These are phyloP conservation scores for Pseudois nayaur DNA, from an alignment of 2,113 vertebrate species.

Conservation along the genomic window DNA sequence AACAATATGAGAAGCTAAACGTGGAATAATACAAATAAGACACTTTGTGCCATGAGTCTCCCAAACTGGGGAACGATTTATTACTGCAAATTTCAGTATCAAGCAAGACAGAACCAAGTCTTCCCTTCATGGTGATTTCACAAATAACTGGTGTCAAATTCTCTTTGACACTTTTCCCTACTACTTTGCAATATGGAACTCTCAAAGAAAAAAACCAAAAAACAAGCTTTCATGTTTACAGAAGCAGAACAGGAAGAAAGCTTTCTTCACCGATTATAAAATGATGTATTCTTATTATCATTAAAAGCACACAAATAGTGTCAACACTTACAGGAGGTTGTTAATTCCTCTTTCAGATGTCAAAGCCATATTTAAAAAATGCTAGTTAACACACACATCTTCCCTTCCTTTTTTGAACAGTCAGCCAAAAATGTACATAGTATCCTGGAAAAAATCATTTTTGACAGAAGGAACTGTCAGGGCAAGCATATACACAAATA, in stretches of 20 bases:
- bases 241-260: slow-evolving; percentile 17
- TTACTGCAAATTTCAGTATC: not conserved
- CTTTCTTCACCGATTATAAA: not conserved
- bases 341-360: not conserved
- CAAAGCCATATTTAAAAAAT: not conserved
- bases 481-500: not conserved
- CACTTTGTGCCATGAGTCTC: not conserved
- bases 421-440: slow-evolving; percentile 41
- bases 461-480: slow-evolving; percentile 42
- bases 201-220: not conserved
- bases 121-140: slow-evolving; percentile 14
- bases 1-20: not conserved
- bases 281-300: not conserved
- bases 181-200: not conserved
- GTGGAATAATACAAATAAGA: not conserved
- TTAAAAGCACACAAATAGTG: not conserved
- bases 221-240: not conserved
- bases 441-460: slow-evolving; percentile 57
- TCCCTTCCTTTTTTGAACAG: slow-evolving; percentile 35
- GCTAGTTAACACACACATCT: not conserved
- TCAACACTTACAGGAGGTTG: not conserved
- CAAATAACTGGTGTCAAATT: slow-evolving; percentile 13
- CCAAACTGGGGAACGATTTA: not conserved
- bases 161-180: not conserved
- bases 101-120: not conserved